Evolutionary conservation across 2,113 vertebrate genomes (phyloP).

Genomic region (Tyto alba): DNA sequence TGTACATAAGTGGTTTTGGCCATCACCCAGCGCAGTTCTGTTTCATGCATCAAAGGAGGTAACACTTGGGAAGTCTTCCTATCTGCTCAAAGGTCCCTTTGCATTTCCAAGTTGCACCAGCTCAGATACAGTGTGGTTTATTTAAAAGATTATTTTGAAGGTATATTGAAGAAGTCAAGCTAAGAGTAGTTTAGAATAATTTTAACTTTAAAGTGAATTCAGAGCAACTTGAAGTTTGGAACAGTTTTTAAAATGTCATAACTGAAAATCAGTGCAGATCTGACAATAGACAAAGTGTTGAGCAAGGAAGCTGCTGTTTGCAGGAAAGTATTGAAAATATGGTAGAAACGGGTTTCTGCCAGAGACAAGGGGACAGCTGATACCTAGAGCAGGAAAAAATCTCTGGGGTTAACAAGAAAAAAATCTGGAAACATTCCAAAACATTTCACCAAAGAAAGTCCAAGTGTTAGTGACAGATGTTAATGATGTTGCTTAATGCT

Average conservation of each 20-base stretch:
- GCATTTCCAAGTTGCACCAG: not conserved
- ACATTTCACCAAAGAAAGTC: not conserved
- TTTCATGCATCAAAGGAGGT: not conserved
- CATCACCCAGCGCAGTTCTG: not conserved
- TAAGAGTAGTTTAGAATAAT: not conserved
- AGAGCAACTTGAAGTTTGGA: not conserved
- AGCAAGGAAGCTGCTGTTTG: not conserved
- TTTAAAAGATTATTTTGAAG: no score
- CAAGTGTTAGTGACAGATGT: conserved; percentile 40
- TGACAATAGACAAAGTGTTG: not conserved
- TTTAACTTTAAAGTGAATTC: not conserved
- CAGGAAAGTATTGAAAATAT: not conserved
- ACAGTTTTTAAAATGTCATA: not conserved
- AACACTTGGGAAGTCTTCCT: not conserved
- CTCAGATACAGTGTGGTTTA: not conserved
- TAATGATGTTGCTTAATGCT: conserved; percentile 31
- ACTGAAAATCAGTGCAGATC: not conserved
- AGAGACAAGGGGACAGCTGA: not conserved
- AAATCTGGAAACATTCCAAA: conserved; percentile 2
- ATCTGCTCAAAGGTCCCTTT: not conserved
- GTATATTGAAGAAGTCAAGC: not conserved
- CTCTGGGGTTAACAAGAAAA: not conserved
- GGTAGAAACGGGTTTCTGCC: not conserved
- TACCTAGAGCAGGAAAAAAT: not conserved
- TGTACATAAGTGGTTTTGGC: not conserved